These are phyloP conservation scores for Drosophila arizonae DNA, from an alignment of 1,140 invertebrate genomes.

Conservation along the genomic window DNA sequence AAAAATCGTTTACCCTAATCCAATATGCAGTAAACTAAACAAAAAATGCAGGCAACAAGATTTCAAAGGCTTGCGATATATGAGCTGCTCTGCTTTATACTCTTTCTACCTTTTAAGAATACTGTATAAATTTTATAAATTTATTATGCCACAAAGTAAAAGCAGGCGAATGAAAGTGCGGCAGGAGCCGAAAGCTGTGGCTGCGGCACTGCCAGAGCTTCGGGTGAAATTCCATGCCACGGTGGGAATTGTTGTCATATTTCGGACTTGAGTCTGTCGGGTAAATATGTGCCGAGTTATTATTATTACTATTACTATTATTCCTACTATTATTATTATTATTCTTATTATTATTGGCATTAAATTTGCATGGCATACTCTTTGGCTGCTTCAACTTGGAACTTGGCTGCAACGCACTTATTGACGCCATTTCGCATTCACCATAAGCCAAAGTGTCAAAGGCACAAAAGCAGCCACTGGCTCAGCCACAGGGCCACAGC, in stretches of 20 bases:
- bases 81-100: not conserved
- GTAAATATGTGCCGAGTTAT: constrained; percentile 11
- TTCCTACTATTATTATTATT: constrained; percentile 53
- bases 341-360: constrained; percentile 41
- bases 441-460: constrained; percentile 44
- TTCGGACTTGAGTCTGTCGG: constrained; percentile 30
- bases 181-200: not conserved
- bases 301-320: constrained; percentile 43
- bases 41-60: no score
- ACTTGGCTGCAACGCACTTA: constrained; percentile 24
- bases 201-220: not conserved
- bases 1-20: no score
- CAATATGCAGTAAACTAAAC: no score
- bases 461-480: constrained; percentile 27
- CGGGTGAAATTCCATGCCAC: not conserved
- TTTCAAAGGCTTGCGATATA: not conserved
- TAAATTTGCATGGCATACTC: constrained; percentile 62
- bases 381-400: constrained; percentile 19
- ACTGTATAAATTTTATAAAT: constrained; percentile 51
- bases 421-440: constrained; percentile 29
- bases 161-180: constrained; percentile 31
- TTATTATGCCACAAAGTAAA: constrained; percentile 47
- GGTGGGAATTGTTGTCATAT: constrained; percentile 56
- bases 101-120: not conserved
- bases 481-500: constrained; percentile 1